phyloP scores from a whole-genome alignment of 2,888 invertebrate species.

The Rotaria magnacalcarata region DNA sequence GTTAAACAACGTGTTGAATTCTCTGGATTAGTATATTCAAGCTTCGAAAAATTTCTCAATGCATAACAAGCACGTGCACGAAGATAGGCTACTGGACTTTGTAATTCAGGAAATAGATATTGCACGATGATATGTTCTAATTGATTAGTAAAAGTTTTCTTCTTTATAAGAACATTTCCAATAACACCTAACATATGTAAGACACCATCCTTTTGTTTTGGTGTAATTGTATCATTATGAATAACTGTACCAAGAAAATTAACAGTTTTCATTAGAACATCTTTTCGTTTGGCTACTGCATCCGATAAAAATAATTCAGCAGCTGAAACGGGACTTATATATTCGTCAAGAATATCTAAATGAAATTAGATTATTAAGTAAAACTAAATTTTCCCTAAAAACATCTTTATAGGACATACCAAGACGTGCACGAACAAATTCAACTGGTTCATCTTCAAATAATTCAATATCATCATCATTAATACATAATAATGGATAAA shows the following conservation, averaged over 20 bases:
- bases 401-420: not conserved
- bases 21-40: conserved; percentile 78
- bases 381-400: too few relatives aligned
- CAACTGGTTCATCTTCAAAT: conserved; percentile 91
- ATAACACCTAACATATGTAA: conserved; percentile 91
- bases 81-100: conserved; percentile 77
- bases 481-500: conserved; percentile 93
- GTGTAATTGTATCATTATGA: conserved; percentile 38
- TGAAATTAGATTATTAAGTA: conserved; percentile 12
- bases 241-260: conserved; percentile 81
- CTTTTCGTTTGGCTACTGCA: conserved; percentile 85
- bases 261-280: conserved; percentile 87
- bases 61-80: conserved; percentile 82
- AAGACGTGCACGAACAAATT: conserved; percentile 62
- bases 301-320: conserved; percentile 78
- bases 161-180: conserved; percentile 58
- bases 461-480: conserved; percentile 87
- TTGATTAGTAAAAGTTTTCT: conserved; percentile 83
- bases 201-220: conserved; percentile 82
- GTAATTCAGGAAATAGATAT: conserved; percentile 88
- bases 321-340: conserved; percentile 86
- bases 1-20: conserved; percentile 73
- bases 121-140: conserved; percentile 82
- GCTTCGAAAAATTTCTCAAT: conserved; percentile 79
- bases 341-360: conserved; percentile 86